Base-by-base conservation (phyloP, 2,113 vertebrate genomes). In the Variabilichromis moorii region DNA sequence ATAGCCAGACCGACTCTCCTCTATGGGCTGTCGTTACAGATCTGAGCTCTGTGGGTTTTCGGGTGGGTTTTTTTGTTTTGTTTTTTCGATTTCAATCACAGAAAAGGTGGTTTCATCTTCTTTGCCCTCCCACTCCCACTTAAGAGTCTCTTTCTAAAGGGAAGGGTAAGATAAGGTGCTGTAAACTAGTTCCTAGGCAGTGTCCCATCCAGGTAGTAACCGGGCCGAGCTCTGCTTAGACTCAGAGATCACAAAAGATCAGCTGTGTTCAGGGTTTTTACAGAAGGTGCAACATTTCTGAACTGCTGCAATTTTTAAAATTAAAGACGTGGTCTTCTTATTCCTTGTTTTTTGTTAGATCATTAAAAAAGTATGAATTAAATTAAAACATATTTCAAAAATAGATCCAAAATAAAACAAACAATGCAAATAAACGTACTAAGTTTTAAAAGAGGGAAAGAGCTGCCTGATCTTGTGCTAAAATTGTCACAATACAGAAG, bases 301-400 rank as follows among this genome's bases (percentile, higher is more conserved):
- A 71, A 71, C n/a, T 24, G 37, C 1, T 0, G 33, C 19, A 66
- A 35, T 66, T 66, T 66, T 66, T 13, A 13, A 37, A 35, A 66
- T 37, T 0, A 66, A 66, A 13, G 7, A 37, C 61, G 0, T 0
- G 1, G 1, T 12, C n/a, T 24, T 71, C 63, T 68, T 9, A 40
- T 68, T 40, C 24, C 68, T 45, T 45, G 2, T 47, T 47, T 73
- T 47, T 73, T 28, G n/a, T 3, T 71, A 71, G 7, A 47, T 17
- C 21, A 47, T 26, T 17, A 26, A 5, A 73, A 73, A 47, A 26
- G 21, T 28, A 28, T 7, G 0, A 11, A 11, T 26, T 47, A 73
- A 47, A 45, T 73, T 1, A 16, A 47, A 4, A 5, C 40, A 1
- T 0, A 6, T 28, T 73, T 3, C 37, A 73, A 17, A 73, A 28